phyloP scores from a whole-genome alignment of 2,888 invertebrate species.

The Isoperla grammatica region DNA sequence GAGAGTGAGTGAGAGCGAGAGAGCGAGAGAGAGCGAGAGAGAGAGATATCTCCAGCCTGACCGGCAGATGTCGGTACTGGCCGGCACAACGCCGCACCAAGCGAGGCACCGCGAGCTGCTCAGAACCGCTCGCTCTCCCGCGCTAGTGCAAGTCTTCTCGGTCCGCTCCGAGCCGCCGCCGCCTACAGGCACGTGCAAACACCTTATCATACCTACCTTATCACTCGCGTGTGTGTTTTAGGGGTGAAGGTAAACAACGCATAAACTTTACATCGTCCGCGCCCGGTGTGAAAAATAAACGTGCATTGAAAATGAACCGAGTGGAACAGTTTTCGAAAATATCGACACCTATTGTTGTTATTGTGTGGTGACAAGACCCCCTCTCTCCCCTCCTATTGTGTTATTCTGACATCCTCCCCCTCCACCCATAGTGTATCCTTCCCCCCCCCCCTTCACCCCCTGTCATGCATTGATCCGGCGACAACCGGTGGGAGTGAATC shows the following conservation, averaged over 20 bases:
- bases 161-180: constrained; percentile 2
- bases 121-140: constrained; percentile 1
- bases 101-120: background rate
- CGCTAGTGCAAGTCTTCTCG: constrained; percentile 6
- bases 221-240: background rate
- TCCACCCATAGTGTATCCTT: background rate
- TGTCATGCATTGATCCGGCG: background rate
- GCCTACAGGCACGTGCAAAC: background rate
- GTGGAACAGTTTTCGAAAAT: constrained; percentile 1
- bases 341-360: constrained; percentile 20
- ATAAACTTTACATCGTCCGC: too few species aligned
- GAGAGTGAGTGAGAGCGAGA: constrained; percentile 5
- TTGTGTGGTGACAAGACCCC: constrained; percentile 15
- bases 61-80: constrained; percentile 16
- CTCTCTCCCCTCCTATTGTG: constrained; percentile 11
- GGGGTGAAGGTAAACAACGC: constrained; percentile 1
- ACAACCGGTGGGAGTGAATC: background rate
- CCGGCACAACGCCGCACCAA: background rate
- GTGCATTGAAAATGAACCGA: too few species aligned
- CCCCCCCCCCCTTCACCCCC: constrained; percentile 9
- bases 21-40: background rate
- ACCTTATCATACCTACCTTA: too few species aligned
- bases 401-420: constrained; percentile 9
- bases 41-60: background rate
- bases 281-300: too few species aligned